Evolutionary conservation across 2,888 invertebrate species (phyloP).

Genomic region (Phaedon cochleariae): DNA sequence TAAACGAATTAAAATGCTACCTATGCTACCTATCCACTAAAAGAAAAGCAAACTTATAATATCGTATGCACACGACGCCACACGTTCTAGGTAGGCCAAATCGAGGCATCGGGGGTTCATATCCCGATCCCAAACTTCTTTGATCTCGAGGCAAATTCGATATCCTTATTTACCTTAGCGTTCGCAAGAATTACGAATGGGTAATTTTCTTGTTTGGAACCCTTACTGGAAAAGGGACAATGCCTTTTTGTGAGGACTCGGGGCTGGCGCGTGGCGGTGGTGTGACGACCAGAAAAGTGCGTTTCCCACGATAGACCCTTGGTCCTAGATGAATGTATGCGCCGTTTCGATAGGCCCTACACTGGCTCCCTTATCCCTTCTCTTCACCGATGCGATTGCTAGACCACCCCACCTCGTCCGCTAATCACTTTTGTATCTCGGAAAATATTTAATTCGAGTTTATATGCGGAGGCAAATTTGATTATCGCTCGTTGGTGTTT

Average conservation of each 20-base stretch:
- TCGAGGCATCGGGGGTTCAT: neutral
- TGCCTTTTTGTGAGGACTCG: constrained; percentile 35
- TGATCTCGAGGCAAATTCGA: constrained; percentile 19
- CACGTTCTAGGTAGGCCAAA: constrained; percentile 28
- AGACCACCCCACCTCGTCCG: constrained; percentile 46
- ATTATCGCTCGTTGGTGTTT: neutral
- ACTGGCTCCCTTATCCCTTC: constrained; percentile 14
- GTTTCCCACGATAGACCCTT: constrained; percentile 53
- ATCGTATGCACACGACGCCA: constrained; percentile 32
- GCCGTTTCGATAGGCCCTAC: too few relatives aligned
- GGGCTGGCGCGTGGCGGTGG: constrained; percentile 53
- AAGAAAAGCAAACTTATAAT: neutral
- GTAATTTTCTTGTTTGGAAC: constrained; percentile 39
- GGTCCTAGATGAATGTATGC: neutral
- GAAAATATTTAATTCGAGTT: constrained; percentile 37
- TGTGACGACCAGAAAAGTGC: constrained; percentile 54
- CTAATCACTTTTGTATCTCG: constrained; percentile 25
- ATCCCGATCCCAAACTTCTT: constrained; percentile 14
- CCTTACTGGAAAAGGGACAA: constrained; percentile 39
- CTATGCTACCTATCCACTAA: neutral
- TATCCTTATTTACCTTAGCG: constrained; percentile 27
- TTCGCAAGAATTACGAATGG: constrained; percentile 27
- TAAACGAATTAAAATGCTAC: too few relatives aligned
- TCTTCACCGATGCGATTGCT: constrained; percentile 4
- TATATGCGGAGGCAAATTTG: constrained; percentile 25